These are phyloP conservation scores for Myzus persicae DNA, from an alignment of 1,140 invertebrate species.

Conservation along the genomic window DNA sequence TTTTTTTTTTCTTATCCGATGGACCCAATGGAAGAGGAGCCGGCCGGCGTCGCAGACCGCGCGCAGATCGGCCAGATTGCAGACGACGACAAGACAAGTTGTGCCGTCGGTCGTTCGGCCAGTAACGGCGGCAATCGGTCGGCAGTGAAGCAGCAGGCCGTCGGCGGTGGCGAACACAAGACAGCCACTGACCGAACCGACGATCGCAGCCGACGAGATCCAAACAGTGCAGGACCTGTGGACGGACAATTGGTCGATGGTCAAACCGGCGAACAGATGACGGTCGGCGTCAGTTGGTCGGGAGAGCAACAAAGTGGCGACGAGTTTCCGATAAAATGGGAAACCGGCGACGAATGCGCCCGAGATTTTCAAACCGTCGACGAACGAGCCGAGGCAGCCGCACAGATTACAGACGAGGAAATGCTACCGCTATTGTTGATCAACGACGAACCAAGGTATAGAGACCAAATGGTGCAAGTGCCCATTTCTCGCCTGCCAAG, in stretches of 20 bases:
- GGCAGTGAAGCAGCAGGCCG: neutral
- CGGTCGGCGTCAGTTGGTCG: neutral
- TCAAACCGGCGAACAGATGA: neutral
- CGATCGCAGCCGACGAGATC: too few relatives aligned
- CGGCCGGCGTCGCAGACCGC: neutral
- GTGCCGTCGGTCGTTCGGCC: neutral
- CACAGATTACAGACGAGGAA: neutral
- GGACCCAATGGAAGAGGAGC: neutral
- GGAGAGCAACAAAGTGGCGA: neutral
- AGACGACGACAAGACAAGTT: neutral
- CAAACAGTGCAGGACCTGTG: too few relatives aligned
- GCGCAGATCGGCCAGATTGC: neutral
- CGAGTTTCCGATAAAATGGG: neutral
- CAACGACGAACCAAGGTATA: neutral
- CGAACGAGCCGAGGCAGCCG: neutral
- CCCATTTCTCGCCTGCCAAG: constrained; percentile 59
- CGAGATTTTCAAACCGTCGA: neutral
- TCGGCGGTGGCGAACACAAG: neutral
- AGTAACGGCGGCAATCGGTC: neutral
- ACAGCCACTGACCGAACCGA: neutral
- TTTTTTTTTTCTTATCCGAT: too few relatives aligned
- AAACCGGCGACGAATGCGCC: neutral
- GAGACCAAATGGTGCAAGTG: neutral
- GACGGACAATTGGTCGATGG: too few relatives aligned
- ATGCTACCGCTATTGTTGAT: neutral